These are phyloP conservation scores for Hofmannophila pseudospretella DNA, from an alignment of 2,888 invertebrate species.

Conservation along the genomic window DNA sequence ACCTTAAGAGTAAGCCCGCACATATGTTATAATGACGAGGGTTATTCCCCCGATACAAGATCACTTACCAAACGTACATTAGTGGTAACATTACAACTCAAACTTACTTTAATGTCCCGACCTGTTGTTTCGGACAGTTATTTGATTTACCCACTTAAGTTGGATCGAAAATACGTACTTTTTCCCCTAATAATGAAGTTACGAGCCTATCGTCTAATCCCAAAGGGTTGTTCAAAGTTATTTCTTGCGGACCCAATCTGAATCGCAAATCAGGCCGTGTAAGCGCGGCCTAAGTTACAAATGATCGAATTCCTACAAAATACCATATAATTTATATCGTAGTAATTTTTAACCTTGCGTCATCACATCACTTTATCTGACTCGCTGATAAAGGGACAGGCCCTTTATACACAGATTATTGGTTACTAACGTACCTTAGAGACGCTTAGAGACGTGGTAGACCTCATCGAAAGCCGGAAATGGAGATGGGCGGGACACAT, in stretches of 20 bases:
- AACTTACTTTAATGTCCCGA: background rate
- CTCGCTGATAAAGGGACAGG: no score
- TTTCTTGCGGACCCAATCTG: slow-evolving; percentile 21
- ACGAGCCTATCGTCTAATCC: slow-evolving; percentile 19
- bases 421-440: no score
- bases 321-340: no score
- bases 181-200: slow-evolving; percentile 4
- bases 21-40: background rate
- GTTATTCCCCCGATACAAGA: background rate
- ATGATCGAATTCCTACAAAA: slow-evolving; percentile 7
- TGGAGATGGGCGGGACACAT: no score
- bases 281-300: slow-evolving; percentile 17
- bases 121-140: background rate
- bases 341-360: no score
- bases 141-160: slow-evolving; percentile 2
- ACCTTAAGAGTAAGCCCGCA: no score
- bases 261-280: slow-evolving; percentile 34
- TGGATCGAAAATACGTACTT: background rate
- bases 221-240: slow-evolving; percentile 20
- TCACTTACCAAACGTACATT: background rate
- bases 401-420: no score
- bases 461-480: no score
- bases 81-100: background rate
- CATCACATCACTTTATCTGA: no score
- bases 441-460: no score